Percentiles rank a stretch among this genome's conserved stretches.
These are phyloP conservation scores for Tyrannus savana DNA, from an alignment of 2,113 vertebrate species.

Conservation along the genomic window DNA sequence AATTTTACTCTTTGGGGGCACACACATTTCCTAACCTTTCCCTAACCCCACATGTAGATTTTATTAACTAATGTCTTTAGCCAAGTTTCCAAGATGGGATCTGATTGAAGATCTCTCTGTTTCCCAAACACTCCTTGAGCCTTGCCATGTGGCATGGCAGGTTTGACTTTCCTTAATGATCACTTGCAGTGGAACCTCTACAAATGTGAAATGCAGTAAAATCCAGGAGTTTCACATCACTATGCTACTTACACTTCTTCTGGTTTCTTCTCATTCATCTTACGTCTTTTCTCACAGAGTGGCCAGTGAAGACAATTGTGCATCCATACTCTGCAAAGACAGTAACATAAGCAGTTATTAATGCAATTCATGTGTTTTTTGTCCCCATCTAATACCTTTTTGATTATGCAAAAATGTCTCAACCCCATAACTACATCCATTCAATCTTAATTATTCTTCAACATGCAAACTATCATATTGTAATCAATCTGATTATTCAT, in stretches of 20 bases:
- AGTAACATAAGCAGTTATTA: not conserved
- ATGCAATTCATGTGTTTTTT: not conserved
- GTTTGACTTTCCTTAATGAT: not conserved
- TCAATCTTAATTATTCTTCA: conserved; percentile 9
- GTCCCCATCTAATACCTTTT: not conserved
- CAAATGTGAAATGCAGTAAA: not conserved
- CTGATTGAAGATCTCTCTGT: not conserved
- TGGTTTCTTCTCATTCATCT: not conserved
- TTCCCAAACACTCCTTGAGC: not conserved
- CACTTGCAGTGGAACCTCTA: not conserved
- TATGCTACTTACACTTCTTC: not conserved
- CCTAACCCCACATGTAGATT: not conserved
- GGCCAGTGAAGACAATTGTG: not conserved
- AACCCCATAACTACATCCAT: not conserved
- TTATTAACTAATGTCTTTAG: not conserved
- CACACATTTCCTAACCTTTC: not conserved
- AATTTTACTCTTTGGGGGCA: not conserved
- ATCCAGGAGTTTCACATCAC: not conserved
- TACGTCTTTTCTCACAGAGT: not conserved
- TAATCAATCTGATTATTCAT: conserved; percentile 9
- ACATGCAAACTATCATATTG: not conserved
- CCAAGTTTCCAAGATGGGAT: not conserved
- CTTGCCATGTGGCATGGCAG: not conserved
- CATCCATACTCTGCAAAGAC: not conserved
- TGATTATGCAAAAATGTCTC: not conserved